Evolutionary conservation across 2,888 invertebrate genomes (phyloP).

Genomic region (Drosophila anceps): DNA sequence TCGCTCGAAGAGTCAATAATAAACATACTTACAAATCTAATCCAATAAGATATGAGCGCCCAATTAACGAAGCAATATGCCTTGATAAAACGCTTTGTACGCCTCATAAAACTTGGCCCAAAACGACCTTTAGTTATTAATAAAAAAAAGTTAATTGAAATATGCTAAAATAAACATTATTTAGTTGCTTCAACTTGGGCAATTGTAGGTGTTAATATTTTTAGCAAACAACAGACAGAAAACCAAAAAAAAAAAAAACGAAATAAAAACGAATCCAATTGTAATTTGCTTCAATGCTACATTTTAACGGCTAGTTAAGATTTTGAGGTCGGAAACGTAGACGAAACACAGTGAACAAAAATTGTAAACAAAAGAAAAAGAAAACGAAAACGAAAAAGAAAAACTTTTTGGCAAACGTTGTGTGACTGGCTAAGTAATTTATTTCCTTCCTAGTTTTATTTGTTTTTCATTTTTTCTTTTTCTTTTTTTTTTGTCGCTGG

Average conservation of each 20-base stretch:
- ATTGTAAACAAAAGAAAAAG: slow-evolving; percentile 10
- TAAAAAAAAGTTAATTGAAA: slow-evolving; percentile 38
- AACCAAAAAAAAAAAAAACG: not conserved
- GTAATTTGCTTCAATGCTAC: slow-evolving; percentile 63
- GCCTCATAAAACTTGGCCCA: slow-evolving; percentile 64
- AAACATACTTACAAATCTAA: slow-evolving; percentile 26
- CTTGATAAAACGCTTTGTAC: slow-evolving; percentile 25
- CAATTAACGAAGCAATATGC: slow-evolving; percentile 16
- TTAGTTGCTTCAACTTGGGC: slow-evolving; percentile 35
- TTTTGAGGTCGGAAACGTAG: slow-evolving; percentile 54
- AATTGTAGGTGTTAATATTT: slow-evolving; percentile 62
- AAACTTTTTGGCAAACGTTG: slow-evolving; percentile 49
- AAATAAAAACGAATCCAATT: slow-evolving; percentile 6
- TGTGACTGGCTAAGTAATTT: slow-evolving; percentile 66
- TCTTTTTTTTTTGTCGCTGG: slow-evolving; percentile 60
- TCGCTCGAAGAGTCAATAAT: slow-evolving; percentile 52
- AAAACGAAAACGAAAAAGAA: slow-evolving; percentile 27
- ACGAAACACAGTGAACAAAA: not conserved
- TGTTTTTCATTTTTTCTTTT: not conserved
- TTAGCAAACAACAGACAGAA: not conserved
- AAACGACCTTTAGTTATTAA: slow-evolving; percentile 58
- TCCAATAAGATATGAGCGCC: not conserved
- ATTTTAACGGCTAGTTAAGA: slow-evolving; percentile 27
- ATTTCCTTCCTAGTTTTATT: slow-evolving; percentile 73
- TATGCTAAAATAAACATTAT: slow-evolving; percentile 57